Conservation (phyloP, 2,113 vertebrate species). For the Pitta sordida region DNA sequence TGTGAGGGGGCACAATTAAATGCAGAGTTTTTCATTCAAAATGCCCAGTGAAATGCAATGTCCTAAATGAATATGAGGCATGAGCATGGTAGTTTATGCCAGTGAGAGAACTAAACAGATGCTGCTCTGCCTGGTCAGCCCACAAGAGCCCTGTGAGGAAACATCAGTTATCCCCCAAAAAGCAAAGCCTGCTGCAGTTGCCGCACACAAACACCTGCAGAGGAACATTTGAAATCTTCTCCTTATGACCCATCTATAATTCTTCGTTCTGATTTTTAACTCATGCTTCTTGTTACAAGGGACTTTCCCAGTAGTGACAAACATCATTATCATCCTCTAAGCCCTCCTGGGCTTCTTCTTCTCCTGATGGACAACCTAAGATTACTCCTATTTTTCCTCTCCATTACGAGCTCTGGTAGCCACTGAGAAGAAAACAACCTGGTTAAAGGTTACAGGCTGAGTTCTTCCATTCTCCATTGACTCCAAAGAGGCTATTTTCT, state of each 20-base stretch:
- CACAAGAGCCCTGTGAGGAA: fast-evolving
- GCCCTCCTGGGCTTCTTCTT: neutral
- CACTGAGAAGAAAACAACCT: neutral
- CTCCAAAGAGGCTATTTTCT: neutral
- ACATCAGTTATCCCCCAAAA: fast-evolving
- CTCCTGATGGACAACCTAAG: neutral
- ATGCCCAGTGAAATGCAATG: neutral
- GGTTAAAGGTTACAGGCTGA: neutral
- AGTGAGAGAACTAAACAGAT: neutral
- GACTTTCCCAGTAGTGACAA: neutral
- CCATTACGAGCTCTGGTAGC: neutral
- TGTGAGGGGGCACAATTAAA: neutral
- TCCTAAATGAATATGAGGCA: neutral
- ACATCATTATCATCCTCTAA: neutral
- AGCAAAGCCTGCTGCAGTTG: neutral
- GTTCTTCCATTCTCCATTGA: neutral
- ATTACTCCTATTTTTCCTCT: neutral
- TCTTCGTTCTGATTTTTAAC: neutral
- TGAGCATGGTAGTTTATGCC: fast-evolving
- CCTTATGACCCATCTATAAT: fast-evolving
- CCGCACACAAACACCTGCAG: fast-evolving
- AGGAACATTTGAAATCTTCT: neutral
- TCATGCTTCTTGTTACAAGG: neutral
- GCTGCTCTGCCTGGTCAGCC: neutral
- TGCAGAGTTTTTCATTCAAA: neutral